Conservation (phyloP, 2,113 vertebrate species). For the Chionodraco myersi region DNA sequence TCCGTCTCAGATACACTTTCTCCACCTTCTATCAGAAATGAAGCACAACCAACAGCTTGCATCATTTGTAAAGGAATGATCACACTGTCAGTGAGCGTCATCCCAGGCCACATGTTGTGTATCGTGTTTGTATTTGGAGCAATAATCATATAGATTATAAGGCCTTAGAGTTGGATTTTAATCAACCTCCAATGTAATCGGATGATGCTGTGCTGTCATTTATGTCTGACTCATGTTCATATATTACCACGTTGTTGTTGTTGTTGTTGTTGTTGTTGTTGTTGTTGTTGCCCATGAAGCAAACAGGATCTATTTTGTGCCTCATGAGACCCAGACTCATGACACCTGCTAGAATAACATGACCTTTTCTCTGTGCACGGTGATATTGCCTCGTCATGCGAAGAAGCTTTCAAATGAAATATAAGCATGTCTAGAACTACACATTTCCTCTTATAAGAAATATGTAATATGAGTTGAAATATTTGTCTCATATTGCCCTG, state of each 20-base stretch:
- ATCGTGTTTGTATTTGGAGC: not conserved
- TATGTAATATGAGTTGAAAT: too few relatives aligned
- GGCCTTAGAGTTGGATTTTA: not conserved
- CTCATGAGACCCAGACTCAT: too few relatives aligned
- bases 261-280: too few relatives aligned
- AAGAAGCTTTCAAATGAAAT: too few relatives aligned
- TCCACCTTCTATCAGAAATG: constrained; percentile 6
- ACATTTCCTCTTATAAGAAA: too few relatives aligned
- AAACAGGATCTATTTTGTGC: too few relatives aligned
- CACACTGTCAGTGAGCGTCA: not conserved
- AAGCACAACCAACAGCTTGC: constrained; percentile 44
- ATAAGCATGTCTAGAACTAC: too few relatives aligned
- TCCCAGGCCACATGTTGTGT: not conserved
- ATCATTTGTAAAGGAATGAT: constrained; percentile 23
- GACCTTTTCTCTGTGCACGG: not conserved
- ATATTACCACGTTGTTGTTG: not conserved
- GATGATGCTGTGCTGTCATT: not conserved
- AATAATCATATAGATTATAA: not conserved
- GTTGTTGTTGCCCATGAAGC: too few relatives aligned
- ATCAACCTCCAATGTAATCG: not conserved
- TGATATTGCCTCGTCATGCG: too few relatives aligned
- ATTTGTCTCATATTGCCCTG: too few relatives aligned
- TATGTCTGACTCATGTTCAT: not conserved
- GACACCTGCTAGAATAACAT: too few relatives aligned
- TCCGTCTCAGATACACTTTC: constrained; percentile 24